These are phyloP conservation scores for Dryomyza anilis DNA, from an alignment of 2,888 invertebrate species.

Conservation along the genomic window DNA sequence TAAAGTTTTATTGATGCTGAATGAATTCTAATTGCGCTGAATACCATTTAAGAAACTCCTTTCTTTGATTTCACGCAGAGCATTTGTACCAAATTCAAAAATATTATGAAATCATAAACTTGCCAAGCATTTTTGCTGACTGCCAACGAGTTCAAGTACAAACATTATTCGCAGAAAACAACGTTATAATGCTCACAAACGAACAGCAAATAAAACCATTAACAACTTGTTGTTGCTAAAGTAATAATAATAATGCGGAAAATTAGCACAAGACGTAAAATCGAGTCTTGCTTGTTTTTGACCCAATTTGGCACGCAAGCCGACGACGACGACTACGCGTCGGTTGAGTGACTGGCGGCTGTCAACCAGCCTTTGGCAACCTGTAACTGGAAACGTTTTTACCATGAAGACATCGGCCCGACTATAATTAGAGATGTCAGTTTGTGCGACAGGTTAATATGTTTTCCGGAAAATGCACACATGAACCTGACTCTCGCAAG, in stretches of 20 bases:
- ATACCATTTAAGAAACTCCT: not conserved
- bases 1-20: not conserved
- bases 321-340: not conserved
- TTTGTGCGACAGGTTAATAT: conserved; percentile 14
- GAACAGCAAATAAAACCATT: not conserved
- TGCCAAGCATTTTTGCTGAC: too few species aligned
- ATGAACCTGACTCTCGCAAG: too few species aligned
- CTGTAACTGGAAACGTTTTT: not conserved
- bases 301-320: conserved; percentile 4
- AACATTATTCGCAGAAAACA: not conserved
- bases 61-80: too few species aligned
- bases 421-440: conserved; percentile 18
- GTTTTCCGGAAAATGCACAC: conserved; percentile 6
- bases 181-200: not conserved
- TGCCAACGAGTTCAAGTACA: not conserved
- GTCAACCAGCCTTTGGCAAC: not conserved
- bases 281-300: not conserved
- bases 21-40: not conserved
- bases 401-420: conserved; percentile 10
- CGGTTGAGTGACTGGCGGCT: not conserved
- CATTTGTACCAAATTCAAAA: not conserved
- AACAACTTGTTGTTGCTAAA: not conserved
- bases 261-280: not conserved
- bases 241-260: not conserved
- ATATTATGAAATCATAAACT: not conserved